Evolutionary conservation across 1,140 invertebrate species (phyloP), one percentile per base, ranked within the genome.

Genomic region (Drosophila mayri): DNA sequence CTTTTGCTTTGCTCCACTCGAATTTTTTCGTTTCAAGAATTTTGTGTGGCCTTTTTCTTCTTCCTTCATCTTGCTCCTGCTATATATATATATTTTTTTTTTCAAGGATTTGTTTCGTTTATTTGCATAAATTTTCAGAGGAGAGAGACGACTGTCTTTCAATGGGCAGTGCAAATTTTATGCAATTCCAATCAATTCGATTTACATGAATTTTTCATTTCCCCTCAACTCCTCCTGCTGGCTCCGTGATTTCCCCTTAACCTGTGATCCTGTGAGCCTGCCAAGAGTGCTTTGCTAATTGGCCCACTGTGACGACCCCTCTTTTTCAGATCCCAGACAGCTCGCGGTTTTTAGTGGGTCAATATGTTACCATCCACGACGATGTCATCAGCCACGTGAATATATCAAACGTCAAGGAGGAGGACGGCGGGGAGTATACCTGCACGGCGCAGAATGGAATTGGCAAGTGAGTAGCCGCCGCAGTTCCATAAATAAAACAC

Each of bases 381-480:
- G 97, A 98, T 92, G 97, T 99, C 41, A 97, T 98, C 92, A 98
- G 97, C 85, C 97, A 98, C 94, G 97, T 99, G 74, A 99, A 99
- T 94, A 97, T 99, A 80, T 97, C 96, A 75, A 95, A 96, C 65
- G 95, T 98, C 37, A 95, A 96, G 70, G 96, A 97, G 49, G 96
- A 98, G 94, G 97, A 98, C 93, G 98, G 98, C 50, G 98, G 98
- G 12, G 96, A 98, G 91, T 99, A 98, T 92, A 95, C 95, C 22
- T 99, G 98, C 92, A 95, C 95, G 11, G 98, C 98, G 0, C 95
- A 95, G 64, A 99, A 98, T 93, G 95, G 95, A 50, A 96, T 98
- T 25, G 95, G 95, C 16, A 94, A 94, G 92, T 93, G 81, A 91
- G 92, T 92, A 74, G 66, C 66, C 60, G 59, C 77, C 60, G 62